phyloP scores from a whole-genome alignment of 2,888 invertebrate genomes.

The Drosophila longiperda region DNA sequence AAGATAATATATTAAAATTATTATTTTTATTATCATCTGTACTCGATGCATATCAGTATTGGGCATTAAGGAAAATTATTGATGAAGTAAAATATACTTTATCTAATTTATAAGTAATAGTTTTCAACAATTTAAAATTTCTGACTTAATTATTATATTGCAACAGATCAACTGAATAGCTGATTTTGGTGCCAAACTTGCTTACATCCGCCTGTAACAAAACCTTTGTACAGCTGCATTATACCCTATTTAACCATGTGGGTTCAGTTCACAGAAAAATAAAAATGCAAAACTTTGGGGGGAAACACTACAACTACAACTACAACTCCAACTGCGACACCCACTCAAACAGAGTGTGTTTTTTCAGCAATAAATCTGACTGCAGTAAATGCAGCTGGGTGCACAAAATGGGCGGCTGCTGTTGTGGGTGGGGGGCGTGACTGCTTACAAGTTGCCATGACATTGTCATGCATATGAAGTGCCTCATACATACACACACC shows the following conservation, averaged over 20 bases:
- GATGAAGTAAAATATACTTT: background rate
- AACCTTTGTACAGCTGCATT: background rate
- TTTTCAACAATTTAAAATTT: background rate
- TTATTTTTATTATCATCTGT: background rate
- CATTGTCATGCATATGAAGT: conserved; percentile 77
- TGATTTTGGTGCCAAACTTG: background rate
- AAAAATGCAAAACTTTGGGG: background rate
- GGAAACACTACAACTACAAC: conserved; percentile 19
- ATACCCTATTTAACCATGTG: background rate
- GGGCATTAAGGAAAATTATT: background rate
- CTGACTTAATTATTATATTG: too few species aligned
- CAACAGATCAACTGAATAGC: background rate
- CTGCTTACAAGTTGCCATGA: conserved; percentile 78
- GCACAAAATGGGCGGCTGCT: conserved; percentile 10
- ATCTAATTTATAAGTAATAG: background rate
- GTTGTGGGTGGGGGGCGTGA: conserved; percentile 28
- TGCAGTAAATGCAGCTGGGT: conserved; percentile 59
- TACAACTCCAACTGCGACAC: conserved; percentile 7
- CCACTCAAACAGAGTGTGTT: conserved; percentile 26
- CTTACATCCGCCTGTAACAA: background rate
- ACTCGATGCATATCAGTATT: background rate
- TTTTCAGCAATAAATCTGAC: conserved; percentile 51
- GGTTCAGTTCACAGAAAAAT: background rate
- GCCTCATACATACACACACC: conserved; percentile 25
- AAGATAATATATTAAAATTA: background rate